phyloP scores from a whole-genome alignment of 2,797 vertebrate genomes.

The Coregonus suidteri region DNA sequence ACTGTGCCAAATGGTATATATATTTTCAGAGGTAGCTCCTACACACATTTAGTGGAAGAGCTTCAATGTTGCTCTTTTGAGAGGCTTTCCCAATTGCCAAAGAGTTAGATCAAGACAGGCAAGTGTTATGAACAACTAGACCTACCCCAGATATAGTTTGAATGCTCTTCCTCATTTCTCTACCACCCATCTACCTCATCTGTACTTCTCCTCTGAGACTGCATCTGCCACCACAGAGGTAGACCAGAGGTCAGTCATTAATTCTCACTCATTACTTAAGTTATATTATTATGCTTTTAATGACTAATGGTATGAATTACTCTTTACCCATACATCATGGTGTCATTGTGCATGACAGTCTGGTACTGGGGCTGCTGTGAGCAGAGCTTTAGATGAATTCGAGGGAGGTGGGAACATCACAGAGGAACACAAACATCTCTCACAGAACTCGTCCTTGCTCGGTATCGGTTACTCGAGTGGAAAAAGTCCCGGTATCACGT shows the following conservation, averaged over 20 bases:
- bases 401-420: not conserved
- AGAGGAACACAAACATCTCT: not conserved
- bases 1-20: not conserved
- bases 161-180: not conserved
- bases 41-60: not conserved
- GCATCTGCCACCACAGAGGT: not conserved
- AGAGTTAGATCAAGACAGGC: not conserved
- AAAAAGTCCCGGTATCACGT: conserved; percentile 1
- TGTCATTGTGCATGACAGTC: not conserved
- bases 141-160: not conserved
- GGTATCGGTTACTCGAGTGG: not conserved
- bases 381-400: not conserved
- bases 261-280: not conserved
- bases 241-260: not conserved
- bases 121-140: not conserved
- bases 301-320: not conserved
- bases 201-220: not conserved
- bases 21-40: not conserved
- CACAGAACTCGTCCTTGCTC: conserved; percentile 1
- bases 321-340: not conserved
- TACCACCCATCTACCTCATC: not conserved
- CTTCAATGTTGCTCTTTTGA: not conserved
- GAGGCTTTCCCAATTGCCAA: not conserved
- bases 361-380: not conserved
- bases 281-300: not conserved